Conservation (phyloP, 2,113 vertebrate genomes). For the Galemys pyrenaicus region DNA sequence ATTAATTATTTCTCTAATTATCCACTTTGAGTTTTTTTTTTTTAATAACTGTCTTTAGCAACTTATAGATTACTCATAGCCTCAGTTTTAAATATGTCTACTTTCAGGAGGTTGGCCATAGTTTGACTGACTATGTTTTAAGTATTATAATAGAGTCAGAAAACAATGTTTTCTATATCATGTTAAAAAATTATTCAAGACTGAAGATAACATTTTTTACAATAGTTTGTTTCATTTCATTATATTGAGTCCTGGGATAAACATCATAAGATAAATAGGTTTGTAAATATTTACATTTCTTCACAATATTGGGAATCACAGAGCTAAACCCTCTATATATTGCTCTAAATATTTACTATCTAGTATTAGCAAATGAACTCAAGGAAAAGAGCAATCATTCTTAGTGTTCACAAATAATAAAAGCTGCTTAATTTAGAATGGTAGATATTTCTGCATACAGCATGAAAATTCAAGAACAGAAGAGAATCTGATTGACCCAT, state of each 20-base stretch:
- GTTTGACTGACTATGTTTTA: constrained; percentile 39
- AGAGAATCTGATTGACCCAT: not conserved
- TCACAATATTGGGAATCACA: constrained; percentile 74
- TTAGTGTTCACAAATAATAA: constrained; percentile 56
- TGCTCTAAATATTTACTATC: constrained; percentile 80
- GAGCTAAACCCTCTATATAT: constrained; percentile 56
- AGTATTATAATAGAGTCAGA: not conserved
- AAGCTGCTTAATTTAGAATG: constrained; percentile 27
- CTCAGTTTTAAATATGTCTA: not conserved
- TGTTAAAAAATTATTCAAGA: constrained; percentile 44
- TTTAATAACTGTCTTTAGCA: not conserved
- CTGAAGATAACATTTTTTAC: not conserved
- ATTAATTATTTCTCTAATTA: constrained; percentile 2
- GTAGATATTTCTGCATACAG: constrained; percentile 6
- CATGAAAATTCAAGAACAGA: not conserved
- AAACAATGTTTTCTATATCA: constrained; percentile 1
- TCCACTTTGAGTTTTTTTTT: not conserved
- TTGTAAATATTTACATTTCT: constrained; percentile 81
- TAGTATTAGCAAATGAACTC: constrained; percentile 69
- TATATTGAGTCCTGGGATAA: constrained; percentile 64
- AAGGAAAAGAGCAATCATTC: constrained; percentile 66
- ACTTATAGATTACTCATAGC: not conserved
- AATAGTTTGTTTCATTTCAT: constrained; percentile 41
- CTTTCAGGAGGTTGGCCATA: not conserved
- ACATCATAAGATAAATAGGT: constrained; percentile 60